These are phyloP conservation scores for Hanleya hanleyi DNA, from an alignment of 2,888 invertebrate species.

Conservation along the genomic window DNA sequence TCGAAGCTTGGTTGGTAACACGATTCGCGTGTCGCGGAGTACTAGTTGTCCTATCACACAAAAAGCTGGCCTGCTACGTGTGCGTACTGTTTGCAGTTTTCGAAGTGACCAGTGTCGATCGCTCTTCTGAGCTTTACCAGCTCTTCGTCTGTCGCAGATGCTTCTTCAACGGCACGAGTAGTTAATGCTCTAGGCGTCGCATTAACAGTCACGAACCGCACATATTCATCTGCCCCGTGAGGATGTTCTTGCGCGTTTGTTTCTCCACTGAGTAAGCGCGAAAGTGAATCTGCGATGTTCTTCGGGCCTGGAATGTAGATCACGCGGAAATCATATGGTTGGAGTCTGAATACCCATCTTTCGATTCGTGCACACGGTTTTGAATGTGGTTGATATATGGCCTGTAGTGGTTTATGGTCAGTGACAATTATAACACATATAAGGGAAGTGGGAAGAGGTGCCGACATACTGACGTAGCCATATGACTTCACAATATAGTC, in stretches of 20 bases:
- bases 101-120: slow-evolving; percentile 10
- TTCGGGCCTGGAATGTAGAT: slow-evolving; percentile 36
- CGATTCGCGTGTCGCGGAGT: slow-evolving; percentile 17
- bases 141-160: slow-evolving; percentile 19
- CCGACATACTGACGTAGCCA: too few species aligned
- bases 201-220: slow-evolving; percentile 20
- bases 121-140: slow-evolving; percentile 13
- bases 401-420: slow-evolving; percentile 43
- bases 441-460: too few species aligned
- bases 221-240: slow-evolving; percentile 25
- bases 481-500: too few species aligned
- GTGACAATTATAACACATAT: too few species aligned
- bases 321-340: slow-evolving; percentile 32
- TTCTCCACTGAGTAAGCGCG: too few species aligned
- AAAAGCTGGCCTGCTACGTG: slow-evolving; percentile 10
- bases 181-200: slow-evolving; percentile 27
- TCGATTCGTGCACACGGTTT: slow-evolving; percentile 46
- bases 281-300: slow-evolving; percentile 43
- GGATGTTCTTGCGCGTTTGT: too few species aligned
- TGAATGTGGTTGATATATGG: slow-evolving; percentile 32
- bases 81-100: slow-evolving; percentile 15
- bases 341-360: slow-evolving; percentile 45
- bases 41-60: slow-evolving; percentile 18
- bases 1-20: slow-evolving; percentile 10
- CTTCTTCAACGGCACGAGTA: slow-evolving; percentile 24